Conservation (phyloP, 2,797 vertebrate species). For the Urophycis tenuis region DNA sequence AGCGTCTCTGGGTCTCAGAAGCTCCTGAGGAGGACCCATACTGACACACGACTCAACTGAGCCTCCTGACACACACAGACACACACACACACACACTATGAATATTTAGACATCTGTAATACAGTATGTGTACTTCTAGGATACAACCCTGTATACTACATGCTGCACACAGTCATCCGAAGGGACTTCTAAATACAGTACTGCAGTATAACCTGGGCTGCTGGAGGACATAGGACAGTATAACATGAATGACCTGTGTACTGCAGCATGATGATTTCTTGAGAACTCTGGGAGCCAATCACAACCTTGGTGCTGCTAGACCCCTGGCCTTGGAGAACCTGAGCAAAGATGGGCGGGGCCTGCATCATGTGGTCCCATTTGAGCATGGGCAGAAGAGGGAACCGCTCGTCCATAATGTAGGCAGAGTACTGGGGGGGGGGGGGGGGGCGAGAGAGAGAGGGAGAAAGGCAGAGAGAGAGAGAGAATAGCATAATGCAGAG, state of each 20-base stretch:
- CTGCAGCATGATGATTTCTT: conserved; percentile 81
- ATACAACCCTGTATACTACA: background rate
- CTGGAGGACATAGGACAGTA: background rate
- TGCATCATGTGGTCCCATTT: conserved; percentile 84
- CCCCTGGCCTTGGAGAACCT: conserved; percentile 33
- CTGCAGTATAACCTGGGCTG: background rate
- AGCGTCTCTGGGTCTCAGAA: conserved; percentile 65
- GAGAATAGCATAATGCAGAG: no score
- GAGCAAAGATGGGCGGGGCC: conserved; percentile 73
- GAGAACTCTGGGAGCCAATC: conserved; percentile 69
- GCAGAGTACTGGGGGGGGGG: conserved; percentile 69
- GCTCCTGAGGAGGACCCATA: conserved; percentile 66
- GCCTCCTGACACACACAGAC: conserved; percentile 64
- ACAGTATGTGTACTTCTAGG: background rate
- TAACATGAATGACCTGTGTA: conserved; percentile 70
- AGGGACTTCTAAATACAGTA: background rate
- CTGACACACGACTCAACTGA: conserved; percentile 54
- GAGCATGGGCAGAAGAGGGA: conserved; percentile 77
- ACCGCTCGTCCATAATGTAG: conserved; percentile 86
- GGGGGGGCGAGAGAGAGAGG: background rate
- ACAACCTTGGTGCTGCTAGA: conserved; percentile 67
- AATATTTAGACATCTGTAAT: no score
- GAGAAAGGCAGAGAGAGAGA: background rate
- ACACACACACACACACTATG: background rate
- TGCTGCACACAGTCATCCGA: background rate